Evolutionary conservation across 2,797 vertebrate genomes (phyloP).

Genomic region (Leptatherina wallacei): DNA sequence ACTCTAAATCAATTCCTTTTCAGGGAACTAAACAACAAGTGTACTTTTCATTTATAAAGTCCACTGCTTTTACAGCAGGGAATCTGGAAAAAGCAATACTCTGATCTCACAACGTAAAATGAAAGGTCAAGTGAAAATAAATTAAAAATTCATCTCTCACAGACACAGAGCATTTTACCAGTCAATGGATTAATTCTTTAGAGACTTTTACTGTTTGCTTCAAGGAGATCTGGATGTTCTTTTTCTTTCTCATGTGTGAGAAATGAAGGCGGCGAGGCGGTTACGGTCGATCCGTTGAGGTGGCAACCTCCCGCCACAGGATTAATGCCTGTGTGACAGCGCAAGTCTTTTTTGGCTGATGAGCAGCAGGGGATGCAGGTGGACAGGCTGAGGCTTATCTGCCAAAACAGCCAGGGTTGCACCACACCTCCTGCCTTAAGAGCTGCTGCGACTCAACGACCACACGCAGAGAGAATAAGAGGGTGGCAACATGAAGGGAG

Average conservation of each 20-base stretch:
- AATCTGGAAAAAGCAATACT: neutral
- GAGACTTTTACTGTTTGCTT: slow-evolving; percentile 44
- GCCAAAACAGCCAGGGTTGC: slow-evolving; percentile 77
- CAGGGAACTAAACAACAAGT: neutral
- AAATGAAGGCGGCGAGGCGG: slow-evolving; percentile 32
- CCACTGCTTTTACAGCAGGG: neutral
- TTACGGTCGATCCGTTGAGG: slow-evolving; percentile 25
- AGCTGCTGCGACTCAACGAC: slow-evolving; percentile 44
- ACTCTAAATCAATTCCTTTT: neutral
- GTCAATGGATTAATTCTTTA: slow-evolving; percentile 28
- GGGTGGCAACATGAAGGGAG: slow-evolving; percentile 38
- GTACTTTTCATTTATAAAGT: neutral
- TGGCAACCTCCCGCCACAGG: slow-evolving; percentile 36
- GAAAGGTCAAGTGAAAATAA: slow-evolving; percentile 21
- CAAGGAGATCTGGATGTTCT: slow-evolving; percentile 33
- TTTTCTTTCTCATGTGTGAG: slow-evolving; percentile 16
- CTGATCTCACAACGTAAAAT: slow-evolving; percentile 7
- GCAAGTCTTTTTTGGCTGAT: slow-evolving; percentile 57
- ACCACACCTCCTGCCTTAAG: slow-evolving; percentile 57
- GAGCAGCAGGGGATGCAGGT: slow-evolving; percentile 62
- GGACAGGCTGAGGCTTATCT: slow-evolving; percentile 77
- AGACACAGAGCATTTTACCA: slow-evolving; percentile 24
- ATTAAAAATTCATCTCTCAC: slow-evolving; percentile 13
- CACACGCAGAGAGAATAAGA: slow-evolving; percentile 65
- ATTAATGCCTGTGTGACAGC: slow-evolving; percentile 46